phyloP scores from a whole-genome alignment of 2,797 vertebrate species.

The Pampus argenteus region DNA sequence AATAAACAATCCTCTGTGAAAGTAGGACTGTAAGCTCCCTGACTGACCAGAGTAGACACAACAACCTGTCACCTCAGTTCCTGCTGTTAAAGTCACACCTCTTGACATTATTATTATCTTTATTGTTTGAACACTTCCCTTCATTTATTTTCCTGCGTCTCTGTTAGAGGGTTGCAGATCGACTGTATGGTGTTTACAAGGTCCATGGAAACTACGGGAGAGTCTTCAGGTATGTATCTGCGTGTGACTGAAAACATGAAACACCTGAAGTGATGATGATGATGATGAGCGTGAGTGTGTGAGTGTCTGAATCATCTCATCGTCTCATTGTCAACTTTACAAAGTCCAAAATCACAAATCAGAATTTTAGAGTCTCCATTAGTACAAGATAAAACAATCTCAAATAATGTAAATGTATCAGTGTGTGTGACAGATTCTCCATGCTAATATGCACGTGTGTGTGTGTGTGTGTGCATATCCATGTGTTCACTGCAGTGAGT shows the following conservation, averaged over 20 bases:
- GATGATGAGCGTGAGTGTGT: background rate
- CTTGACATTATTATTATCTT: background rate
- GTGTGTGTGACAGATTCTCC: background rate
- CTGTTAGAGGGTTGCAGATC: constrained; percentile 92
- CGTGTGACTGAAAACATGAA: background rate
- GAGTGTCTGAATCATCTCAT: background rate
- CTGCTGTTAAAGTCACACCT: too few species aligned
- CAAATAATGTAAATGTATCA: background rate
- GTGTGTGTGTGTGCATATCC: background rate
- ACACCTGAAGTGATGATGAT: background rate
- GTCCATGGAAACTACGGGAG: constrained; percentile 97
- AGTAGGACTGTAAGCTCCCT: too few species aligned
- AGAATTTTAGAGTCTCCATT: background rate
- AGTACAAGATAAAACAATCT: background rate
- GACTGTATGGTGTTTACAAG: constrained; percentile 97
- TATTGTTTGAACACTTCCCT: background rate
- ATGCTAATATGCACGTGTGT: background rate
- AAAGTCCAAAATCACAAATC: too few species aligned
- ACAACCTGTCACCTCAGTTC: too few species aligned
- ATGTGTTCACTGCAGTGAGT: constrained; percentile 85
- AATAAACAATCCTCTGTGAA: too few species aligned
- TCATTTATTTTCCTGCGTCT: constrained; percentile 34
- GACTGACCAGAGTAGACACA: too few species aligned
- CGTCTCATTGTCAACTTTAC: background rate
- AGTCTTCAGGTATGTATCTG: constrained; percentile 91